Percentiles rank a stretch among this genome's conserved stretches.
These are phyloP conservation scores for Melanocharis versteri DNA, from an alignment of 2,113 vertebrate genomes.

Conservation along the genomic window DNA sequence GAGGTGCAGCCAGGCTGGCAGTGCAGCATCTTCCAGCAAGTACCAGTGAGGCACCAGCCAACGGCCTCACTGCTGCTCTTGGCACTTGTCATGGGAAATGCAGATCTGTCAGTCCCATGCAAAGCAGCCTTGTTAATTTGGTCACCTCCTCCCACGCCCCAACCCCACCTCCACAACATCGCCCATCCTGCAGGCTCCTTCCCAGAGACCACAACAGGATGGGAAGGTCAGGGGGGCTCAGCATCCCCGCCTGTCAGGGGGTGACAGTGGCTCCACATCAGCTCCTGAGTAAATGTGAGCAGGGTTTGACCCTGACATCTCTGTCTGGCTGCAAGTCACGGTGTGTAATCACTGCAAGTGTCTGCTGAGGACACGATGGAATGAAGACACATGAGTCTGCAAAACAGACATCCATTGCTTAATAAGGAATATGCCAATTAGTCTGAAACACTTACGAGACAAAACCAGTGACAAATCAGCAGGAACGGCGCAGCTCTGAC, in stretches of 20 bases:
- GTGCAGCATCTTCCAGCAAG: neutral
- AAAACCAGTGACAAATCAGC: neutral
- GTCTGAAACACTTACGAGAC: neutral
- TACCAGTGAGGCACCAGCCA: neutral
- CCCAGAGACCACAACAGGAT: neutral
- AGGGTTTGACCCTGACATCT: neutral
- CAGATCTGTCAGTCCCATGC: neutral
- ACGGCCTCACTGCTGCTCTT: accelerated
- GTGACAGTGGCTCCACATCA: neutral
- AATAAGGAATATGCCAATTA: neutral
- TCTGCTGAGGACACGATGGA: neutral
- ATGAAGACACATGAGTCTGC: neutral
- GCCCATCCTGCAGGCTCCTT: neutral
- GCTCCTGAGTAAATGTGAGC: neutral
- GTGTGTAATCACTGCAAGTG: neutral
- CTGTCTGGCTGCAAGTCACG: neutral
- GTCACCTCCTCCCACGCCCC: neutral
- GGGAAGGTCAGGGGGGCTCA: neutral
- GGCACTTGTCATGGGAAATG: neutral
- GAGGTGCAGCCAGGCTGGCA: neutral
- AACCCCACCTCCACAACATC: neutral
- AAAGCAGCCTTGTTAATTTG: neutral
- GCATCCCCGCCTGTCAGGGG: neutral
- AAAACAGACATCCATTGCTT: slow-evolving; percentile 9
- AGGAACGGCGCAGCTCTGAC: neutral